Percentiles rank a stretch among this genome's conserved stretches.
Conservation (phyloP, 2,113 vertebrate genomes). For the Aptenodytes patagonicus region DNA sequence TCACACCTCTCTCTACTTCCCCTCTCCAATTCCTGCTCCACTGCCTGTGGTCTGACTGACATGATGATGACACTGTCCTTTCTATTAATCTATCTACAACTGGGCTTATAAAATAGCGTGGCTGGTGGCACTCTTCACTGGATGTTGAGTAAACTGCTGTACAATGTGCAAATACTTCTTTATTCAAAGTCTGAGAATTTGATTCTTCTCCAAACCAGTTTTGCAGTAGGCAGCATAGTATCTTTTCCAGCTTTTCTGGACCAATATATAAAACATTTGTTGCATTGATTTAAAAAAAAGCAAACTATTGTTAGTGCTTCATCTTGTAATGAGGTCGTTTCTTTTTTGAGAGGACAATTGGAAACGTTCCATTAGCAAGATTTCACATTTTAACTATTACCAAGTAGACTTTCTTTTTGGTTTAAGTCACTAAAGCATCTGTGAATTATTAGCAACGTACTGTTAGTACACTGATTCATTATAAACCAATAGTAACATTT, state of each 20-base stretch:
- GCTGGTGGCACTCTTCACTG: not conserved
- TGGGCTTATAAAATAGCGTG: constrained; percentile 18
- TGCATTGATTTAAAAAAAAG: not conserved
- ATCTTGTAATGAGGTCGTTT: not conserved
- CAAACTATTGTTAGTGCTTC: not conserved
- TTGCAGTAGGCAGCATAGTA: not conserved
- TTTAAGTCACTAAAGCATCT: not conserved
- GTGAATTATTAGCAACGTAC: not conserved
- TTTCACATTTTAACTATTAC: not conserved
- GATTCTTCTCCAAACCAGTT: not conserved
- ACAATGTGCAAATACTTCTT: not conserved
- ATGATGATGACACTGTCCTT: constrained; percentile 12
- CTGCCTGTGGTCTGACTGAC: constrained; percentile 25
- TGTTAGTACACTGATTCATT: not conserved
- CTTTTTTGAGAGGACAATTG: not conserved
- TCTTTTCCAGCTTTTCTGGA: not conserved
- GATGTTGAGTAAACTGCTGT: not conserved
- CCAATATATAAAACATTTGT: not conserved
- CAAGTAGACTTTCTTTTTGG: not conserved
- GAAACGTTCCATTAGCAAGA: not conserved
- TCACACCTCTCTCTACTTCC: not conserved
- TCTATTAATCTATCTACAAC: constrained; percentile 33
- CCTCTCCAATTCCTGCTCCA: not conserved
- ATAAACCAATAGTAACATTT: not conserved
- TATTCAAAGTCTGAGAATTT: not conserved